Percentiles rank a stretch among this genome's conserved stretches.
Conservation (phyloP, 2,113 vertebrate species). For the Diadophis punctatus region DNA sequence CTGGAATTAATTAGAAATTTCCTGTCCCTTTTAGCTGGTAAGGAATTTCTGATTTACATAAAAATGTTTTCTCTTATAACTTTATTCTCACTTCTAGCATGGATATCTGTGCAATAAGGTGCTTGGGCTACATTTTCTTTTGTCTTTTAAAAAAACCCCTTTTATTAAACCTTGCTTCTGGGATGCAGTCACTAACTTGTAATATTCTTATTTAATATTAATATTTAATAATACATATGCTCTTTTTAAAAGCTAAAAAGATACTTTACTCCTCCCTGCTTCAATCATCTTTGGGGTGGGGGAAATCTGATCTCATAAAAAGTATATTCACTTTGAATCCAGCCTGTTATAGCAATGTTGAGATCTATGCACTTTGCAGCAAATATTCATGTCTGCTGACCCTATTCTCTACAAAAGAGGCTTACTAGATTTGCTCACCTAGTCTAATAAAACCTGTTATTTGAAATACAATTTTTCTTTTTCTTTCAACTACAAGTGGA, state of each 20-base stretch:
- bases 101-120: neutral
- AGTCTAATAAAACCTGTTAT: neutral
- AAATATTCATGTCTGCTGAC: neutral
- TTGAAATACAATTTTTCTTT: neutral
- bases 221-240: conserved; percentile 20
- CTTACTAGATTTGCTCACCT: neutral
- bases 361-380: neutral
- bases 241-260: neutral
- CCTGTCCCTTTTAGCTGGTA: conserved; percentile 33
- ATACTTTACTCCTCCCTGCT: conserved; percentile 16
- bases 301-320: neutral
- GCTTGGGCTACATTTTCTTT: conserved; percentile 10
- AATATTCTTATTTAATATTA: conserved; percentile 43
- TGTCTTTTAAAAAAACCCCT: neutral
- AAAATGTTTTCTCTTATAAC: conserved; percentile 20
- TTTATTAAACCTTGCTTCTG: conserved; percentile 17
- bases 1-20: conserved; percentile 53
- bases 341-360: neutral
- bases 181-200: conserved; percentile 35
- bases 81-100: conserved; percentile 38
- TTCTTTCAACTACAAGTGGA: neutral
- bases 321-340: neutral
- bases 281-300: neutral
- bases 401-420: neutral
- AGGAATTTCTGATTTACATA: conserved; percentile 49